Percentiles rank a stretch among this genome's conserved stretches.
Evolutionary conservation across 2,797 vertebrate species (phyloP).

Genomic region (Zalophus californianus): DNA sequence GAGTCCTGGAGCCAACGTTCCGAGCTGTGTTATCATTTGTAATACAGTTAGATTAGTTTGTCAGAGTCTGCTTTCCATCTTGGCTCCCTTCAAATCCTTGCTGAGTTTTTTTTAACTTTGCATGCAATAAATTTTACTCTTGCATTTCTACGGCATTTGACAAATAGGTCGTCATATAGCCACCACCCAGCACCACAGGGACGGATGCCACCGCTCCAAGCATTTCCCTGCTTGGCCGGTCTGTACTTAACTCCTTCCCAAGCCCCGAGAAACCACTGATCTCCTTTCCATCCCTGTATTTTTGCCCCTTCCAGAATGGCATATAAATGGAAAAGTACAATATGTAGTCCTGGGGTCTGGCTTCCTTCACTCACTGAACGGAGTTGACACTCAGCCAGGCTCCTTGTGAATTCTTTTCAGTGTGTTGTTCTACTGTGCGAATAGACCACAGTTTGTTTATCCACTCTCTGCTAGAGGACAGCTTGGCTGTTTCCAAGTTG

Average conservation of each 20-base stretch:
- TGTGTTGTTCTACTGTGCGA: rapidly evolving
- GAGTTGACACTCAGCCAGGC: not conserved
- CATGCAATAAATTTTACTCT: not conserved
- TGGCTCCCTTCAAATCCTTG: no score
- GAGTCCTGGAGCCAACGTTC: not conserved
- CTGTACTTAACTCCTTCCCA: not conserved
- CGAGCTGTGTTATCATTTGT: not conserved
- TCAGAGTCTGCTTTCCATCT: not conserved
- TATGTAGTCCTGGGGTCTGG: not conserved
- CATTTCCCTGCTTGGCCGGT: no score
- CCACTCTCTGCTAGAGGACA: not conserved
- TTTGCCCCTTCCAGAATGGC: not conserved
- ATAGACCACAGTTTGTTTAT: rapidly evolving
- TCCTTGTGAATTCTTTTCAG: not conserved
- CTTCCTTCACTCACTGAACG: not conserved
- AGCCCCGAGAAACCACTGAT: no score
- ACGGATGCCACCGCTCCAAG: not conserved
- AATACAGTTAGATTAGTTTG: rapidly evolving
- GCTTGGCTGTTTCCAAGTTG: not conserved
- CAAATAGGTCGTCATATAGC: not conserved
- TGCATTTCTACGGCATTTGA: not conserved
- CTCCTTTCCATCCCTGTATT: not conserved
- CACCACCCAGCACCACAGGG: not conserved
- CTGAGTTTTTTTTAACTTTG: not conserved
- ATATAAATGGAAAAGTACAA: rapidly evolving